phyloP scores from a whole-genome alignment of 30 jellyfish, hydroid and myxozoan genomes.

The Hydractinia symbiolongicarpus region DNA sequence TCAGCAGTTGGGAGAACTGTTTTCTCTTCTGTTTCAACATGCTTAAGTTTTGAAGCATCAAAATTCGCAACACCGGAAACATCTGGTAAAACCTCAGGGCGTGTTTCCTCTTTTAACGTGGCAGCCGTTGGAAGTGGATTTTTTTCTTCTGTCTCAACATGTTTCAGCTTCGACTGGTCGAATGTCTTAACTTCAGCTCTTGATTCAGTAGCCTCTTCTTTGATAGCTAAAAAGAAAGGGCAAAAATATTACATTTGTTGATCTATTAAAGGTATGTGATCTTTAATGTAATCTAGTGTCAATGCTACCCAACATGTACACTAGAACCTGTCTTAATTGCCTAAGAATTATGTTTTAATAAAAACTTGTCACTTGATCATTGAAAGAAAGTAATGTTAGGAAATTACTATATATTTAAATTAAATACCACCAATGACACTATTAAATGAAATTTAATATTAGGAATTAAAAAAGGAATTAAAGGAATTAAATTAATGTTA shows the following conservation, averaged over 20 bases:
- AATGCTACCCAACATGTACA: no score
- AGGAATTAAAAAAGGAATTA: no score
- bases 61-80: slow-evolving; percentile 66
- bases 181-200: slow-evolving; percentile 81
- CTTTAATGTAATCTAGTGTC: neutral
- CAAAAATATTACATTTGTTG: neutral
- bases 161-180: slow-evolving; percentile 75
- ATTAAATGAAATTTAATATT: no score
- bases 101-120: slow-evolving; percentile 56
- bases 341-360: no score
- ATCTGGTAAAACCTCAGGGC: slow-evolving; percentile 79
- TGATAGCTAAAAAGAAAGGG: slow-evolving; percentile 38
- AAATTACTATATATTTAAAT: no score
- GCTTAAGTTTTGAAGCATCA: slow-evolving; percentile 52
- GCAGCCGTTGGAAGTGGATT: slow-evolving; percentile 84
- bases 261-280: neutral
- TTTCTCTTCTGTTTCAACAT: slow-evolving; percentile 69
- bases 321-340: no score
- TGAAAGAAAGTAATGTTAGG: no score
- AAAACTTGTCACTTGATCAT: no score
- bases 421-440: no score
- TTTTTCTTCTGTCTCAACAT: slow-evolving; percentile 89
- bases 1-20: slow-evolving; percentile 73
- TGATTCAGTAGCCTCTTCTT: slow-evolving; percentile 70
- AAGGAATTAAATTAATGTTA: no score